These are phyloP conservation scores for Campylomormyrus tamandua DNA, from an alignment of 2,113 vertebrate species.

Conservation along the genomic window DNA sequence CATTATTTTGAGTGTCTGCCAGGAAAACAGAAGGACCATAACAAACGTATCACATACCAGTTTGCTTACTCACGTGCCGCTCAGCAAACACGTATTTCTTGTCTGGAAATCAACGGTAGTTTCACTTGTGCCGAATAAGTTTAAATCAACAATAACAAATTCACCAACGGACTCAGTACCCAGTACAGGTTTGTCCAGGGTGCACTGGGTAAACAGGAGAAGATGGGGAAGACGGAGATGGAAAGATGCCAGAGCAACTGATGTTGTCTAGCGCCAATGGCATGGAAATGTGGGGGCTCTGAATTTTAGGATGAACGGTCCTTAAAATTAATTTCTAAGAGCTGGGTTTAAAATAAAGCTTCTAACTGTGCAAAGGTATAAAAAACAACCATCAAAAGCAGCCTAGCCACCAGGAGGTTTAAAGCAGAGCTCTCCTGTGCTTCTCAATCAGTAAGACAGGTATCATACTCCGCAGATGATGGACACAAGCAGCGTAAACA, in stretches of 20 bases:
- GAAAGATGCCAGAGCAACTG: neutral
- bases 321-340: neutral
- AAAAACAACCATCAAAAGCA: neutral
- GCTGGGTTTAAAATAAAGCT: neutral
- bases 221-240: neutral
- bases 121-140: neutral
- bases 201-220: neutral
- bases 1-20: neutral
- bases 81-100: conserved; percentile 2
- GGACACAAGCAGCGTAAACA: neutral
- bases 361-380: neutral
- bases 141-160: neutral
- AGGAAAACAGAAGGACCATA: neutral
- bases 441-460: neutral
- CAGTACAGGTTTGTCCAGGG: neutral
- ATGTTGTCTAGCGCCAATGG: neutral
- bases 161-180: neutral
- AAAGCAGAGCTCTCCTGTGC: neutral
- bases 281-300: neutral
- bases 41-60: neutral
- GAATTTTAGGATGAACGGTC: neutral
- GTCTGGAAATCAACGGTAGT: conserved; percentile 5
- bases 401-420: neutral
- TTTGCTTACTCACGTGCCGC: neutral
- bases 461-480: neutral